Percentiles rank a stretch among this genome's conserved stretches.
These are phyloP conservation scores for Leptoteleia sp. DNA, from an alignment of 1,140 invertebrate genomes.

Conservation along the genomic window DNA sequence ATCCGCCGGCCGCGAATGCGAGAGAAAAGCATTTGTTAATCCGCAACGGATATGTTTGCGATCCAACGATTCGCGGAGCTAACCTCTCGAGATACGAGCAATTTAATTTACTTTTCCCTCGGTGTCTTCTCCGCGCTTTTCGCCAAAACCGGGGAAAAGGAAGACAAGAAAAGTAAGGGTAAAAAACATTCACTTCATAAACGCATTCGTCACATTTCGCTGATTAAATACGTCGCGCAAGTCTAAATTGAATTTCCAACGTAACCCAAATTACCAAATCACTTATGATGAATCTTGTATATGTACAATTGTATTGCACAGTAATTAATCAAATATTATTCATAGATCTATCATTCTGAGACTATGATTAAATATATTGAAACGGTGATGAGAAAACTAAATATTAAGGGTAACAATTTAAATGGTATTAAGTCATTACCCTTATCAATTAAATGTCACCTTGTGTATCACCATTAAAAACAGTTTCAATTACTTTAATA, in stretches of 20 bases:
- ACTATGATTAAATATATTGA: no score
- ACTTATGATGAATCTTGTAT: no score
- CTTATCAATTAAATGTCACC: no score
- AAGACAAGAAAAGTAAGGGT: conserved; percentile 6
- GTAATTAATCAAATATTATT: no score
- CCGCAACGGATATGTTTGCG: conserved; percentile 48
- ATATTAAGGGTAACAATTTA: no score
- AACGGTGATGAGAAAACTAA: no score
- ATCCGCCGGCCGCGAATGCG: conserved; percentile 13
- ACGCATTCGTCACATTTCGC: conserved; percentile 39
- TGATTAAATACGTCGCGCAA: conserved; percentile 43
- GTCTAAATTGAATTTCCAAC: conserved; percentile 30
- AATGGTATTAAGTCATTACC: no score
- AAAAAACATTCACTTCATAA: conserved; percentile 25
- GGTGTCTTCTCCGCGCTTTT: conserved; percentile 43
- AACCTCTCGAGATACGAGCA: conserved; percentile 62
- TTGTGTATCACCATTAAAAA: no score
- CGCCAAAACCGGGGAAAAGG: conserved; percentile 4
- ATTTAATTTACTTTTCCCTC: conserved; percentile 60
- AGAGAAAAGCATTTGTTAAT: conserved; percentile 56
- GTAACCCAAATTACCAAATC: no score
- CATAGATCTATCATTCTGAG: no score
- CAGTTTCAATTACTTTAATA: no score
- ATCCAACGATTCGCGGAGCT: conserved; percentile 39
- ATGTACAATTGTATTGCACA: no score